Evolutionary conservation across 1,140 invertebrate species (phyloP).

Genomic region (Solenopsis fugax): DNA sequence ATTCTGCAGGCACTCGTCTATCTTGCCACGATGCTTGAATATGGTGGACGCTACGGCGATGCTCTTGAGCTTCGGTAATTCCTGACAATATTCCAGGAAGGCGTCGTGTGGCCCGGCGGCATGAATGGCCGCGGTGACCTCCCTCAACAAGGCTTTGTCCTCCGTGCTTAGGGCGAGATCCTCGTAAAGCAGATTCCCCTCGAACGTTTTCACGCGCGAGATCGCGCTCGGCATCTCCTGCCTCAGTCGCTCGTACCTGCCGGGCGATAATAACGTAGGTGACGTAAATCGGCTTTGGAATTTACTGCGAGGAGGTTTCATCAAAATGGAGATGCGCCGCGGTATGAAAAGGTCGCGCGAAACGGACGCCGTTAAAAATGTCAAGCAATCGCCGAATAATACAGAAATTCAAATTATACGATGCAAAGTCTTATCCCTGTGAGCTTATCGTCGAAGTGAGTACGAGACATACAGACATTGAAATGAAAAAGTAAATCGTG

Average conservation of each 20-base stretch:
- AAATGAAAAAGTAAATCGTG: neutral
- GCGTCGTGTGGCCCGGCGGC: constrained; percentile 73
- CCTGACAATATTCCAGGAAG: constrained; percentile 73
- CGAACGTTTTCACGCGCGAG: constrained; percentile 71
- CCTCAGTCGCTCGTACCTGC: constrained; percentile 79
- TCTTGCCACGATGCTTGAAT: constrained; percentile 71
- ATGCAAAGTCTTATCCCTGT: neutral
- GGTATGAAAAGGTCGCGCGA: neutral
- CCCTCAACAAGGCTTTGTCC: constrained; percentile 63
- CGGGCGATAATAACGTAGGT: constrained; percentile 44
- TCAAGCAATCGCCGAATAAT: neutral
- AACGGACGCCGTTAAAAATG: constrained; percentile 18
- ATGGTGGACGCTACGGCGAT: constrained; percentile 64
- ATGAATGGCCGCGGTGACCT: constrained; percentile 78
- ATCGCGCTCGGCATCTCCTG: constrained; percentile 75
- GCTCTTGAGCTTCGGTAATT: constrained; percentile 70
- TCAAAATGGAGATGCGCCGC: constrained; percentile 34
- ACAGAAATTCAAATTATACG: neutral
- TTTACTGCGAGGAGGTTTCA: constrained; percentile 1
- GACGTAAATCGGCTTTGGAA: constrained; percentile 57
- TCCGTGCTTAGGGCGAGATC: constrained; percentile 65
- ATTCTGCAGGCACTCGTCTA: constrained; percentile 64
- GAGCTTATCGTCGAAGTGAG: neutral
- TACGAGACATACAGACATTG: too few species aligned
- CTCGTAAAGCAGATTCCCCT: constrained; percentile 80